Base-by-base conservation (phyloP, 2,888 invertebrate species). In the Abrostola triplasia region DNA sequence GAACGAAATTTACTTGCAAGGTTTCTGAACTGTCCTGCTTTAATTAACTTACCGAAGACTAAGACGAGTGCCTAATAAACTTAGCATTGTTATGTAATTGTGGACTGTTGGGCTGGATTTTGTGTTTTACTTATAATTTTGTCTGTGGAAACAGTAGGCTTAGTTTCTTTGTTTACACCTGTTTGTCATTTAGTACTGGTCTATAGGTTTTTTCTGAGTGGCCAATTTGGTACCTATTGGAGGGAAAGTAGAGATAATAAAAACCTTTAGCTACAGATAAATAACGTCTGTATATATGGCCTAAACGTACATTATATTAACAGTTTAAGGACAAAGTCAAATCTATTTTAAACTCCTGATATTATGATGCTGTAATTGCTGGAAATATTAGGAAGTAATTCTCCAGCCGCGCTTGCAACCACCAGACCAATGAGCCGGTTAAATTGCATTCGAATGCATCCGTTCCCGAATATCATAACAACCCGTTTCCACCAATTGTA, bases 401-500 rank as follows among this genome's bases (percentile, higher is more conserved):
- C 8, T 7, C 0, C 4, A 47, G 1, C 24, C 24, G 7, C 12
- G 44, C 44, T 44, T 6, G 9, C 44, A 47, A 47, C 44, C 44
- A 24, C 44, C 9, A 24, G 24, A 24, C 9, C 24, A 47, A 47
- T 24, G 44, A 47, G 24, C 44, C 44, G 24, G 9, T 13, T 47
- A 47, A 47, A 47, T 47, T 47, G 44, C 24, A 47, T 47, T 36
- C 49, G 36, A 35, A 57, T 38, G 13, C n/a, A 8, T 12, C 36
- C 1, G 11, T 50, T 24, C 36, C 10, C 40, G 13, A 40, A 7
- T 41, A 52, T 47, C 42, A 64, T n/a, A 74, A 69, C 56, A 65
- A 65, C 64, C 54, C 10, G 60, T 66, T 68, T 38, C 12, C 36
- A 51, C 12, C 35, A 58, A 8, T 8, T 11, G 53, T 51, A 56